Percentiles rank a stretch among this genome's conserved stretches.
These are phyloP conservation scores for Botrylloides violaceus DNA, from an alignment of 23 tunicate genomes.

Conservation along the genomic window DNA sequence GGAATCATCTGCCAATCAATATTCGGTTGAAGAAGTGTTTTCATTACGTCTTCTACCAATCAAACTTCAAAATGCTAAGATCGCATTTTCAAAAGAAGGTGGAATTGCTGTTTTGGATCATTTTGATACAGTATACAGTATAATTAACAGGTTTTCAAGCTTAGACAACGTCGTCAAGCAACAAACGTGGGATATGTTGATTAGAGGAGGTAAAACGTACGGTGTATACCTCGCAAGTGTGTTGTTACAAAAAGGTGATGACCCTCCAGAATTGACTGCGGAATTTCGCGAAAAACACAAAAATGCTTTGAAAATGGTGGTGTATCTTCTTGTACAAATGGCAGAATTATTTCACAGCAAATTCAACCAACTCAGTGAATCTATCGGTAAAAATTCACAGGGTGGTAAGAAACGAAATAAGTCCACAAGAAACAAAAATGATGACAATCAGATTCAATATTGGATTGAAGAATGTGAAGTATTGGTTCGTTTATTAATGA, in stretches of 20 bases:
- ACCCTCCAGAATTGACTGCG: slow-evolving; percentile 4
- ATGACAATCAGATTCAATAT: slow-evolving; percentile 8
- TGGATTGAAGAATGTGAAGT: slow-evolving; percentile 66
- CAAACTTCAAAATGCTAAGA: slow-evolving; percentile 74
- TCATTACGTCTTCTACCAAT: slow-evolving; percentile 54
- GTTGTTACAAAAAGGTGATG: slow-evolving; percentile 5
- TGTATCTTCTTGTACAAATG: slow-evolving; percentile 66
- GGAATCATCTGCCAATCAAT: slow-evolving; percentile 31
- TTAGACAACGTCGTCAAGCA: slow-evolving; percentile 30
- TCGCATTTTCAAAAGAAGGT: slow-evolving; percentile 19
- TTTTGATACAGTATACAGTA: slow-evolving; percentile 59
- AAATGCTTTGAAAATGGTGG: slow-evolving; percentile 48
- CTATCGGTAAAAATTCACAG: slow-evolving; percentile 11
- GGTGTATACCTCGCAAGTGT: slow-evolving; percentile 22
- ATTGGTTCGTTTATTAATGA: slow-evolving; percentile 61
- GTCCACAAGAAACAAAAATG: slow-evolving; percentile 5
- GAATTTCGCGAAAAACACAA: slow-evolving; percentile 8
- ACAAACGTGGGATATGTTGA: slow-evolving; percentile 45
- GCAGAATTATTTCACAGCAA: slow-evolving; percentile 28
- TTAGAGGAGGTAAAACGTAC: slow-evolving; percentile 53
- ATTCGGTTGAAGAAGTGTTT: slow-evolving; percentile 58
- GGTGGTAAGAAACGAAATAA: slow-evolving; percentile 27
- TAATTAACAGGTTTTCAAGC: slow-evolving; percentile 36
- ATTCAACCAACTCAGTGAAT: slow-evolving; percentile 21
- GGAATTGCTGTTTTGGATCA: slow-evolving; percentile 43